Base-by-base conservation (phyloP, 2,797 vertebrate species). In the Smutsia gigantea region DNA sequence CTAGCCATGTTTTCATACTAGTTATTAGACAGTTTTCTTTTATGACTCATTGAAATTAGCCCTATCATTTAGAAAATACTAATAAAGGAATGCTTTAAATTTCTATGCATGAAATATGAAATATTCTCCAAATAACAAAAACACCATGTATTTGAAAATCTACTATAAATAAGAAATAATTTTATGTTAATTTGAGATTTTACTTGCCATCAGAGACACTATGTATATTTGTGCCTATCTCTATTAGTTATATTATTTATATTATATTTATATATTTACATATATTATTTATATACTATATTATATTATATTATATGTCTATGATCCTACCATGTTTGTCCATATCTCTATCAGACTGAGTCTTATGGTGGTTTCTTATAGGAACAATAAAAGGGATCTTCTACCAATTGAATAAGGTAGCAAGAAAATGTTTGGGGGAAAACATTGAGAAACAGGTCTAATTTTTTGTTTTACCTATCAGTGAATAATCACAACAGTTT, bases 1-100 rank as follows among this genome's bases (percentile, higher is more conserved):
- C 55, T 96, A 97, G 53, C 64, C 96, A 96, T 95, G 83, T 97
- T 98, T 98, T 97, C 96, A 94, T 94, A 93, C 82, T 97, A 63
- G 85, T 94, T 93, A 96, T 97, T 93, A 96, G 79, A 63, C 83
- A 37, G 63, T 34, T 92, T 94, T 89, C 83, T 87, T 90, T 95
- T 69, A 92, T 42, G 75, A 94, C 93, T 97, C 78, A 71, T 66
- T 82, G 94, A 95, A 95, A 46, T 66, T 75, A 87, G 68, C 29
- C 55, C 55, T 95, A 79, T 90, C 53, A 78, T 93, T 97, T 93
- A 94, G 72, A 77, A 96, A 93, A 95, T 88, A 87, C 71, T 94
- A 95, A 88, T 37, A 83, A 89, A 90, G 93, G 72, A 88, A 94
- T 94, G 31, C 64, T 82, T 83, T 88, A 78, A 46, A 46, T 46